Conservation (phyloP, 2,888 invertebrate species). For the Eurois occulta region DNA sequence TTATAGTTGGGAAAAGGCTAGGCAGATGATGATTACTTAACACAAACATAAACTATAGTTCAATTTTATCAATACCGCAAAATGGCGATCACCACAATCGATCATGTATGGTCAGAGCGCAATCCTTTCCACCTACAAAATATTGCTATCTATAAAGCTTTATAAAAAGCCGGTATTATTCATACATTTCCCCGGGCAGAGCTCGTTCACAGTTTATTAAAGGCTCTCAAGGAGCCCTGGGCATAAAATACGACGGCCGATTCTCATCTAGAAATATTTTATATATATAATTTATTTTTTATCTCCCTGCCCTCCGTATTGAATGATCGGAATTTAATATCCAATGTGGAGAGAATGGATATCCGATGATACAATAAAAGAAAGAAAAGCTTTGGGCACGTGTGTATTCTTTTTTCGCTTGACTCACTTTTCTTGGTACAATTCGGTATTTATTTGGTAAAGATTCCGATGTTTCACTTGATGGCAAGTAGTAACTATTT, state of each 20-base stretch:
- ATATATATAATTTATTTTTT: constrained; percentile 62
- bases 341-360: constrained; percentile 51
- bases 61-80: neutral
- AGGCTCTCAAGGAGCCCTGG: constrained; percentile 21
- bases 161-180: constrained; percentile 38
- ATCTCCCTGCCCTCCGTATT: constrained; percentile 34
- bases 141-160: constrained; percentile 20
- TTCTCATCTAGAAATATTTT: constrained; percentile 50
- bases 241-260: constrained; percentile 42
- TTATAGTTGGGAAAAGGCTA: no score
- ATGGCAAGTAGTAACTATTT: neutral
- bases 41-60: neutral
- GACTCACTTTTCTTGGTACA: neutral
- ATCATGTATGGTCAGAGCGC: neutral
- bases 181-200: constrained; percentile 24
- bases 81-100: constrained; percentile 3
- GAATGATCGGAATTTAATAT: constrained; percentile 67
- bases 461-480: neutral
- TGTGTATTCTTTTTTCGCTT: constrained; percentile 30
- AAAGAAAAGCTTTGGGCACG: constrained; percentile 34
- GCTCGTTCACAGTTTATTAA: constrained; percentile 62
- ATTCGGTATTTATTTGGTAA: constrained; percentile 29
- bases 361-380: constrained; percentile 56
- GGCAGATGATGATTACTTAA: no score
- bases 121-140: neutral